Base-by-base conservation (phyloP, 2,888 invertebrate species). In the Sinhomidia bicolor region DNA sequence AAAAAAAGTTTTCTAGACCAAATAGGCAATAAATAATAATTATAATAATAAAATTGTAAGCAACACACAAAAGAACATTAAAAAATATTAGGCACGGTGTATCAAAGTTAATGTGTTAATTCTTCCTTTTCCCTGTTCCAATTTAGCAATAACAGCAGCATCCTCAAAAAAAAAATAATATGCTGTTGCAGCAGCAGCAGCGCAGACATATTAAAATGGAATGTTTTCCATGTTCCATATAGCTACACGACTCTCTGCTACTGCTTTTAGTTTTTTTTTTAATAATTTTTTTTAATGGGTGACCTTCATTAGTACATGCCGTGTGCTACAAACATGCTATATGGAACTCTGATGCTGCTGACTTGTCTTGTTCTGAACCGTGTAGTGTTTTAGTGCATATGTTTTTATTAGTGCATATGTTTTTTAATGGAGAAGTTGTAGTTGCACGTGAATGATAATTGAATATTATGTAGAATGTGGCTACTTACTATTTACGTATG, bases 51-150 rank as follows among this genome's bases (percentile, higher is more conserved):
- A n/a, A n/a, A n/a, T n/a, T n/a, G n/a, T n/a, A n/a, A n/a, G n/a
- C n/a, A n/a, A n/a, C n/a, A n/a, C n/a, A n/a, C n/a, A n/a, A n/a
- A n/a, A n/a, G n/a, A n/a, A n/a, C n/a, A n/a, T n/a, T n/a, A n/a
- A 41, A 36, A 71, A 36, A 32, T n/a, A n/a, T n/a, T n/a, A n/a
- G n/a, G n/a, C n/a, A n/a, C n/a, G n/a, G n/a, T n/a, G n/a, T n/a
- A n/a, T n/a, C n/a, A n/a, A n/a, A n/a, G n/a, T n/a, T n/a, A n/a
- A n/a, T 60, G 7, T 60, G 23, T 10, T 60, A 54, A 54, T 78
- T 78, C 57, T 78, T 78, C 78, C 57, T 78, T 78, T 78, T 78
- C 78, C 78, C 78, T 78, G 78, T 78, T 78, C 78, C 54, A 78
- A 54, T 32, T 5, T 26, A 54, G 29, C 7, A 6, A 44, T 9